Conservation (phyloP, 2,888 invertebrate species). For the Tubiluchus corallicola region DNA sequence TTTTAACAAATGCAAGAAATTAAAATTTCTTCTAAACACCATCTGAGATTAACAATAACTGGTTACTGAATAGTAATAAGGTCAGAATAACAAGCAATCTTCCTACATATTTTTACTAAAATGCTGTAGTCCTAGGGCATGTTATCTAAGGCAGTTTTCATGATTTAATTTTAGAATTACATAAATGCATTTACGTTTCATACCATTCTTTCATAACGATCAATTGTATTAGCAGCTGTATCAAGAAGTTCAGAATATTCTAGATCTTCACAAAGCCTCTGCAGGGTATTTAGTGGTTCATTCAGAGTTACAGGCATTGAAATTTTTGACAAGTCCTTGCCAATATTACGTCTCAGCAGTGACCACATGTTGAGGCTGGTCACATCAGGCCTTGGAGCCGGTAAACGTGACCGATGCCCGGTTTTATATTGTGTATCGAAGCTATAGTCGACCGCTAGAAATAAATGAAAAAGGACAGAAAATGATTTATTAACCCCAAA, state of each 20-base stretch:
- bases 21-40: no score
- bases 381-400: constrained; percentile 45
- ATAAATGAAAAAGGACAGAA: constrained; percentile 8
- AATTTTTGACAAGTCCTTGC: constrained; percentile 63
- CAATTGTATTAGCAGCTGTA: constrained; percentile 44
- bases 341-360: constrained; percentile 57
- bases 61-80: no score
- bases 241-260: constrained; percentile 64
- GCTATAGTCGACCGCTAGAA: neutral
- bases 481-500: neutral
- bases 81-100: no score
- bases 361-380: constrained; percentile 43
- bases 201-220: constrained; percentile 51
- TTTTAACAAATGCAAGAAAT: no score
- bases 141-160: no score
- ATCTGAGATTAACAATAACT: no score
- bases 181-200: no score
- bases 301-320: constrained; percentile 71
- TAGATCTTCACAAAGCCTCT: constrained; percentile 61
- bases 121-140: no score
- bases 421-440: constrained; percentile 25
- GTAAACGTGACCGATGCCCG: constrained; percentile 46
- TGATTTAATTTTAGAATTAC: no score
- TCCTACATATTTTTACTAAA: no score
- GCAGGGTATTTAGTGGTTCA: constrained; percentile 60